A percentile compares a stretch with the other conserved stretches of the same genome.
Conservation (phyloP, 2,797 vertebrate genomes). For the Hybognathus amarus region DNA sequence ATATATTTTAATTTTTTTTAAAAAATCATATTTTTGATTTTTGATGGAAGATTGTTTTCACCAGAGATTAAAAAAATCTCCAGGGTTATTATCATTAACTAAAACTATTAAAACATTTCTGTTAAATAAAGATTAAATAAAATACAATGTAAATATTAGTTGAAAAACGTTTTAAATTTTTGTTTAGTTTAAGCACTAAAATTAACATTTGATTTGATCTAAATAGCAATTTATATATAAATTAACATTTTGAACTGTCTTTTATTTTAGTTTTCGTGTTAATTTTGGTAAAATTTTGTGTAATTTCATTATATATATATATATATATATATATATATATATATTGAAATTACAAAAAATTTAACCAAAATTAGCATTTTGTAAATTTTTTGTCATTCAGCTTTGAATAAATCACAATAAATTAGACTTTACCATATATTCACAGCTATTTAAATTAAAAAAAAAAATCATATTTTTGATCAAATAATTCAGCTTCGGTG, state of each 20-base stretch:
- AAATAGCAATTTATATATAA: too few species aligned
- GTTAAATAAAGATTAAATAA: background rate
- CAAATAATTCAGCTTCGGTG: background rate
- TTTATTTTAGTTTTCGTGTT: too few species aligned
- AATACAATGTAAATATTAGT: background rate
- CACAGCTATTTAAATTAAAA: too few species aligned
- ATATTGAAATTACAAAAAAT: background rate
- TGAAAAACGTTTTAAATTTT: background rate
- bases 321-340: too few species aligned
- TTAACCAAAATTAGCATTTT: rapidly evolving
- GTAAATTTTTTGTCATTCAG: too few species aligned
- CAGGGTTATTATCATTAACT: background rate
- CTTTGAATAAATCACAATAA: too few species aligned
- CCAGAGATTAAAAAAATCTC: background rate
- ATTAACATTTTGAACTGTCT: too few species aligned
- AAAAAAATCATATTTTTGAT: background rate
- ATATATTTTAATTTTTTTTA: too few species aligned
- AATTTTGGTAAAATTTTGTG: too few species aligned
- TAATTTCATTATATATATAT: too few species aligned
- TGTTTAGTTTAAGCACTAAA: background rate
- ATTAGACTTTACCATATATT: too few species aligned
- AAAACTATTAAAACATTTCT: background rate
- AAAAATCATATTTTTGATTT: too few species aligned
- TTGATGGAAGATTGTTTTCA: background rate
- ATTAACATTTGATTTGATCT: background rate